These are phyloP conservation scores for Chrysomela aeneicollis DNA, from an alignment of 2,888 invertebrate species.

Conservation along the genomic window DNA sequence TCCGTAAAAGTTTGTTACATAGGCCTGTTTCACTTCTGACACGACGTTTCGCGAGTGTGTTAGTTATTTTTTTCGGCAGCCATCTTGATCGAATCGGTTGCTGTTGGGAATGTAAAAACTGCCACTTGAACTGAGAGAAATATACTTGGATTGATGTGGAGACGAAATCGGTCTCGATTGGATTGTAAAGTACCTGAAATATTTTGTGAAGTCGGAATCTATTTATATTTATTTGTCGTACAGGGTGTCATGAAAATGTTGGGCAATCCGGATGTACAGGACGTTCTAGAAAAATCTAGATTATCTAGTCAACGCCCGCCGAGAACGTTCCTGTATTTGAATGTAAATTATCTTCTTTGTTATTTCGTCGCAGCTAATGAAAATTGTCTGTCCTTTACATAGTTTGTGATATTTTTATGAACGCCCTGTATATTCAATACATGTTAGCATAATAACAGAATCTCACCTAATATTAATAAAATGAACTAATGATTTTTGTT, in stretches of 20 bases:
- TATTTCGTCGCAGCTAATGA: slow-evolving; percentile 8
- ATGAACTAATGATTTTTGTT: slow-evolving; percentile 37
- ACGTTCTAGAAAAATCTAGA: slow-evolving; percentile 9
- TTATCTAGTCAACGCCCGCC: slow-evolving; percentile 10
- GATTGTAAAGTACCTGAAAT: slow-evolving; percentile 49
- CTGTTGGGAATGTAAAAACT: slow-evolving; percentile 29
- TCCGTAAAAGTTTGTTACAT: too few relatives aligned
- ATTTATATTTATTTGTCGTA: slow-evolving; percentile 35
- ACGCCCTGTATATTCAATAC: slow-evolving; percentile 37
- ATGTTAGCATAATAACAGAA: slow-evolving; percentile 43
- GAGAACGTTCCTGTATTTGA: slow-evolving; percentile 15
- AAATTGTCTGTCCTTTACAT: slow-evolving; percentile 26
- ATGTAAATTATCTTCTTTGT: slow-evolving; percentile 8
- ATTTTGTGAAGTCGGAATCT: slow-evolving; percentile 41
- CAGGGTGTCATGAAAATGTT: slow-evolving; percentile 37
- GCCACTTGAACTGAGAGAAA: slow-evolving; percentile 25
- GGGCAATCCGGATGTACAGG: slow-evolving; percentile 13
- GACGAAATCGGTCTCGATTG: slow-evolving; percentile 36
- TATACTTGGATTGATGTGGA: slow-evolving; percentile 34
- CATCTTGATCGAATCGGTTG: slow-evolving; percentile 18
- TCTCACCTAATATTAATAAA: slow-evolving; percentile 45
- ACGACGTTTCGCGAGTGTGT: slow-evolving; percentile 15
- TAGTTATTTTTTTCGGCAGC: slow-evolving; percentile 4
- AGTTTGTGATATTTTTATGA: slow-evolving; percentile 37
- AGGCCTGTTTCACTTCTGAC: too few relatives aligned